phyloP scores from a whole-genome alignment of 2,797 vertebrate species.

The Rhabdomys pumilio region DNA sequence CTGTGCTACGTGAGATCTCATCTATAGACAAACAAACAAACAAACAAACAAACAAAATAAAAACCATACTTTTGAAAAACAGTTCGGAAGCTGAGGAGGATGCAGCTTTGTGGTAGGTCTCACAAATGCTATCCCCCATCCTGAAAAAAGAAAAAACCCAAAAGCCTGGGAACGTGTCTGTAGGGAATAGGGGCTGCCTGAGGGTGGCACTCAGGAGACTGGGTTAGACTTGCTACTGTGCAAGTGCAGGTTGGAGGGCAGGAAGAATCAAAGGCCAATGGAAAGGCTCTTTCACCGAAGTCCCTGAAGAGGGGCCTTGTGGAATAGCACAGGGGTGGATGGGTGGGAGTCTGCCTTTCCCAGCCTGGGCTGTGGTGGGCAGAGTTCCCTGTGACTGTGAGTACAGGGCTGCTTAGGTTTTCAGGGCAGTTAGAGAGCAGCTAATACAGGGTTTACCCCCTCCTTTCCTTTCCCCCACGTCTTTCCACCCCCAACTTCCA shows the following conservation, averaged over 20 bases:
- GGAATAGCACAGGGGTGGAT: no score
- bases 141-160: neutral
- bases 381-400: constrained; percentile 9
- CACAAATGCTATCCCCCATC: neutral
- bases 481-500: neutral
- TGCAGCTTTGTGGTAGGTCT: neutral
- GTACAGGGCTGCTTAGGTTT: neutral
- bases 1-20: neutral
- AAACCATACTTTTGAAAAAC: neutral
- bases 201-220: neutral
- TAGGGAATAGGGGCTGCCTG: neutral
- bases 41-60: neutral
- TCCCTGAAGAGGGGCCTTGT: neutral
- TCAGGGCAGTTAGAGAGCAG: constrained; percentile 1
- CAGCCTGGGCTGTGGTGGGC: neutral
- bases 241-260: neutral
- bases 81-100: neutral
- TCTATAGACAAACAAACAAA: neutral
- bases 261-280: neutral
- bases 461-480: neutral
- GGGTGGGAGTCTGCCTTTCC: neutral
- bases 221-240: neutral
- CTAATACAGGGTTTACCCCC: neutral
- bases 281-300: neutral
- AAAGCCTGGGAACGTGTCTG: neutral